Percentiles rank a stretch among this genome's conserved stretches.
Conservation (phyloP, 2,113 vertebrate genomes). For the Myodes glareolus region DNA sequence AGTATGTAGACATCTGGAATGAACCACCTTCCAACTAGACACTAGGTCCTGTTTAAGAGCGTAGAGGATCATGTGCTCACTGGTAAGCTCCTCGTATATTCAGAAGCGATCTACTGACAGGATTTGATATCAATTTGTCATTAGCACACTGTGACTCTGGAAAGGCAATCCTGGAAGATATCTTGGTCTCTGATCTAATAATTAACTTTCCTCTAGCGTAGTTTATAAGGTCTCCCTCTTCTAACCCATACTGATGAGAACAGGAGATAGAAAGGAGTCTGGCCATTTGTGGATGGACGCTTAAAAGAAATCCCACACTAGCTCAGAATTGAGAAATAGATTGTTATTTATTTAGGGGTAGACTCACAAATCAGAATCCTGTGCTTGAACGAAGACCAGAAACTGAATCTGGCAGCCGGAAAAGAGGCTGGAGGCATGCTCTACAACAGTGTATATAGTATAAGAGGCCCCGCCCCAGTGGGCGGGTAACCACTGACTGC, state of each 20-base stretch:
- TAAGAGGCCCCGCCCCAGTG: too few species aligned
- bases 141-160: background rate
- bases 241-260: background rate
- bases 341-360: too few species aligned
- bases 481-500: too few species aligned
- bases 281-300: too few species aligned
- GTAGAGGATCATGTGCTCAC: background rate
- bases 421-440: too few species aligned
- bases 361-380: too few species aligned
- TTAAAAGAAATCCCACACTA: too few species aligned
- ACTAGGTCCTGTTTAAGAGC: background rate
- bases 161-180: background rate
- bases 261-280: background rate
- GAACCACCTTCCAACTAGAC: background rate
- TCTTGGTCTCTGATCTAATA: background rate
- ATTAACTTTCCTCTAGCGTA: background rate
- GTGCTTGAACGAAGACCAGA: too few species aligned
- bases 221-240: background rate
- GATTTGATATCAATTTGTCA: slow-evolving; percentile 25
- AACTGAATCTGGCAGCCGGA: too few species aligned
- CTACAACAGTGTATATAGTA: too few species aligned
- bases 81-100: background rate
- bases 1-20: background rate
- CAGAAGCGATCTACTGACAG: background rate
- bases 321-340: too few species aligned